Evolutionary conservation across 2,113 vertebrate genomes (phyloP).

Genomic region (Apodemus sylvaticus): DNA sequence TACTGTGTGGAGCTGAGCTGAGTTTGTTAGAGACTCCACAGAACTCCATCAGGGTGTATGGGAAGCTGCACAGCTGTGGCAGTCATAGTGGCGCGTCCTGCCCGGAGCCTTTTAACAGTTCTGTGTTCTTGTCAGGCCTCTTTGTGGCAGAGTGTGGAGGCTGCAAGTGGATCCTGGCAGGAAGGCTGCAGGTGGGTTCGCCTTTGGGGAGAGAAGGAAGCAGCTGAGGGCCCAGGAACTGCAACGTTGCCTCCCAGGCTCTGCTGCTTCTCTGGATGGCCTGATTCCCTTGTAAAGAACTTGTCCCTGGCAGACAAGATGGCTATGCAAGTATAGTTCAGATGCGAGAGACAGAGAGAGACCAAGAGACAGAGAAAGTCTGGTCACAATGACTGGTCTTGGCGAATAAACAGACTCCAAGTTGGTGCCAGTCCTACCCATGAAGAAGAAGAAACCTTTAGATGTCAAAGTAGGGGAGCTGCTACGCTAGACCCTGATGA

Average conservation of each 20-base stretch:
- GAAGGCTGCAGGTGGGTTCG: constrained; percentile 63
- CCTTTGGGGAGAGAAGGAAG: constrained; percentile 55
- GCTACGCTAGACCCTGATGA: not conserved
- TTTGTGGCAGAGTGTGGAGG: constrained; percentile 72
- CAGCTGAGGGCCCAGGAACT: not conserved
- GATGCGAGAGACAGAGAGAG: not conserved
- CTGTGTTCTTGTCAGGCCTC: constrained; percentile 76
- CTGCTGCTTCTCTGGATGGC: not conserved
- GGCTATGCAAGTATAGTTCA: constrained; percentile 7
- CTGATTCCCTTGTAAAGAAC: not conserved
- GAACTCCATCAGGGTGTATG: not conserved
- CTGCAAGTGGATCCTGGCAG: constrained; percentile 63
- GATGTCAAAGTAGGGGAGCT: not conserved
- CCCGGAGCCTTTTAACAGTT: constrained; percentile 64
- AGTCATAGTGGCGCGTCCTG: not conserved
- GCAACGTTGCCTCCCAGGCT: not conserved
- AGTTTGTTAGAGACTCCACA: not conserved
- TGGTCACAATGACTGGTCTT: not conserved
- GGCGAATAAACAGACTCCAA: not conserved
- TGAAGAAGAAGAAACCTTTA: not conserved
- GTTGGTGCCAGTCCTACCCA: not conserved
- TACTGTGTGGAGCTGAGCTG: not conserved
- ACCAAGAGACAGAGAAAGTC: not conserved
- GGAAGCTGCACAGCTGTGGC: not conserved
- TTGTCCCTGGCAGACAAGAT: not conserved